These are phyloP conservation scores for Amblyjoppa fuscipennis DNA, from an alignment of 2,888 invertebrate genomes.

Conservation along the genomic window DNA sequence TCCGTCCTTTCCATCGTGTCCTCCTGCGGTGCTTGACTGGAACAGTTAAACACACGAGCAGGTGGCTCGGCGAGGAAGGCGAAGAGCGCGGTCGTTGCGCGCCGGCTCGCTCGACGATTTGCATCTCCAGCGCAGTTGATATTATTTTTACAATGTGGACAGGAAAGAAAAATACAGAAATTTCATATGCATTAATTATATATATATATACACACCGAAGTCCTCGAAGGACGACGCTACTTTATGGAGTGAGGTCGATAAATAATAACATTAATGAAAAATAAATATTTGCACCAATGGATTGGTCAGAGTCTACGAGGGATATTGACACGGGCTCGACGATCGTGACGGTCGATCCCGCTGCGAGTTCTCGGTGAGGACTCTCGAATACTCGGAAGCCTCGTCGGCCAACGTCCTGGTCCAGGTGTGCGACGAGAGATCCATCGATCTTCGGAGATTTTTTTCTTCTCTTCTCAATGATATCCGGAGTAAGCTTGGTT, in stretches of 20 bases:
- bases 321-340: constrained; percentile 29
- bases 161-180: constrained; percentile 2
- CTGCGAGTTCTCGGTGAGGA: constrained; percentile 16
- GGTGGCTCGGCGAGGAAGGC: neutral
- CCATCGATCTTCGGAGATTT: constrained; percentile 7
- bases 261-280: constrained; percentile 57
- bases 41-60: constrained; percentile 57
- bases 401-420: constrained; percentile 20
- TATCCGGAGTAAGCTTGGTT: constrained; percentile 81
- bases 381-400: constrained; percentile 25
- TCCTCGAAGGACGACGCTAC: constrained; percentile 48
- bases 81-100: constrained; percentile 12
- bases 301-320: constrained; percentile 40
- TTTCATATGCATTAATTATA: constrained; percentile 16
- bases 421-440: neutral
- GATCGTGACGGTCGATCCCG: constrained; percentile 25
- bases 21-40: constrained; percentile 65
- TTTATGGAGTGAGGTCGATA: constrained; percentile 51
- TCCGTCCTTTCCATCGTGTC: constrained; percentile 11
- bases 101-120: constrained; percentile 21
- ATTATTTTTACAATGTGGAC: constrained; percentile 26
- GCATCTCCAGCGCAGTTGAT: constrained; percentile 32
- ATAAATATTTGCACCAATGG: constrained; percentile 64
- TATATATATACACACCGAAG: constrained; percentile 53
- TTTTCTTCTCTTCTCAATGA: constrained; percentile 70